Percentiles rank a stretch among this genome's conserved stretches.
Conservation (phyloP, 2,888 invertebrate genomes). For the Agapetus fuscipes region DNA sequence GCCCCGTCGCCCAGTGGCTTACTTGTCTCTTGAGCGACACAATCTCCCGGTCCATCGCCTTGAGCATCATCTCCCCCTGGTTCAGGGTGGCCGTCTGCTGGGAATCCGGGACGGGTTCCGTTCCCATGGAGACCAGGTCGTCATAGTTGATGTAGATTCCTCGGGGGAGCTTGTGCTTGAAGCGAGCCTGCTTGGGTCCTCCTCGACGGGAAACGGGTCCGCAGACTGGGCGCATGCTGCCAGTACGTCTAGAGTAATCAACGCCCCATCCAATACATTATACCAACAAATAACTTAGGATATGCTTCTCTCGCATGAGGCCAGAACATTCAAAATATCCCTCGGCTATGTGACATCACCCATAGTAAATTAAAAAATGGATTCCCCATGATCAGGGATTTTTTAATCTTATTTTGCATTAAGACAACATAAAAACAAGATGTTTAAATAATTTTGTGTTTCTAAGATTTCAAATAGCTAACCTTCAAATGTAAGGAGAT, state of each 20-base stretch:
- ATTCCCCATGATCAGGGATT: too few species aligned
- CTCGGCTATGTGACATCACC: too few species aligned
- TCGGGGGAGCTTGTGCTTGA: conserved; percentile 83
- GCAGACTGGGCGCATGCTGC: conserved; percentile 68
- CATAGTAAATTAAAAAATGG: too few species aligned
- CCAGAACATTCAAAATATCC: too few species aligned
- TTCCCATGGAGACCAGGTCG: conserved; percentile 87
- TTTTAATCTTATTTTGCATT: too few species aligned
- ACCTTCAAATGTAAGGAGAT: too few species aligned
- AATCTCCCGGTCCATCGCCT: conserved; percentile 88
- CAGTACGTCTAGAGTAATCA: conserved; percentile 83
- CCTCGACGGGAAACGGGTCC: conserved; percentile 53
- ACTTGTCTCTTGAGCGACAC: conserved; percentile 93
- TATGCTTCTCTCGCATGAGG: too few species aligned
- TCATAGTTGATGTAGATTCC: conserved; percentile 98
- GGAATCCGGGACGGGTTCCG: conserved; percentile 42
- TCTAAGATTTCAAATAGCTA: too few species aligned
- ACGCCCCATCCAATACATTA: too few species aligned
- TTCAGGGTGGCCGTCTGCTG: conserved; percentile 29
- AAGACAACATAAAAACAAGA: too few species aligned
- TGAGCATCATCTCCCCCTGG: conserved; percentile 76
- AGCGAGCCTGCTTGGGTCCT: conserved; percentile 44
- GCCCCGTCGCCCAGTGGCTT: conserved; percentile 38
- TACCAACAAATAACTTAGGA: too few species aligned
- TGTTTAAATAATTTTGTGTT: too few species aligned